Conservation (phyloP, 1,140 invertebrate species). For the Cydia strobilella region DNA sequence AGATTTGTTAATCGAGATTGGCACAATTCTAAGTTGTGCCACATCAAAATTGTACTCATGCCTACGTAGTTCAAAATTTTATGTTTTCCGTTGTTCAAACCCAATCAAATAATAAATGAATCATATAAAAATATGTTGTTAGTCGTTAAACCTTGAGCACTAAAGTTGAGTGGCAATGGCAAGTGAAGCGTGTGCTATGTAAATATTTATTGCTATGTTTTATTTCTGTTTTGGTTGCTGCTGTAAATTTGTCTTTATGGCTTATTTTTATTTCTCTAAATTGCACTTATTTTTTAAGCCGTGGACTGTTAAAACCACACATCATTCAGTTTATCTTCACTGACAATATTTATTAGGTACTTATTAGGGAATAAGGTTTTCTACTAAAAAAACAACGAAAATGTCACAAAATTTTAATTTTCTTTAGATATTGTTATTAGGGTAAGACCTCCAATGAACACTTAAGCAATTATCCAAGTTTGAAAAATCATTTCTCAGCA, state of each 20-base stretch:
- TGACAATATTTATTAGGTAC: neutral
- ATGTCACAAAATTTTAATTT: neutral
- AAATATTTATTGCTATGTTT: constrained; percentile 64
- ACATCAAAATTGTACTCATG: neutral
- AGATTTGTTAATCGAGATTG: neutral
- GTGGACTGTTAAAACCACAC: neutral
- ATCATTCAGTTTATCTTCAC: neutral
- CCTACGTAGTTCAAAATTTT: neutral
- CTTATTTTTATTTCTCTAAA: constrained; percentile 37
- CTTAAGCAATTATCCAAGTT: too few species aligned
- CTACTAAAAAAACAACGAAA: too few species aligned
- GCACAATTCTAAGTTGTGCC: neutral
- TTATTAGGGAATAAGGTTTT: too few species aligned
- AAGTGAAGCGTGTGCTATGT: constrained; percentile 51
- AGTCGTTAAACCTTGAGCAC: constrained; percentile 40
- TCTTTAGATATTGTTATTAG: neutral
- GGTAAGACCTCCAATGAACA: too few species aligned
- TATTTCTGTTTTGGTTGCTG: constrained; percentile 50
- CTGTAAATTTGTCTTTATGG: constrained; percentile 55
- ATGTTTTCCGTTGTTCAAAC: neutral
- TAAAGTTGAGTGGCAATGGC: constrained; percentile 59
- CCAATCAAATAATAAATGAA: constrained; percentile 31
- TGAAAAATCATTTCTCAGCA: too few species aligned
- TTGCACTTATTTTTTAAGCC: neutral
- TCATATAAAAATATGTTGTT: constrained; percentile 35